phyloP scores from a whole-genome alignment of 1,140 invertebrate genomes.

The Neotoxoptera formosana region DNA sequence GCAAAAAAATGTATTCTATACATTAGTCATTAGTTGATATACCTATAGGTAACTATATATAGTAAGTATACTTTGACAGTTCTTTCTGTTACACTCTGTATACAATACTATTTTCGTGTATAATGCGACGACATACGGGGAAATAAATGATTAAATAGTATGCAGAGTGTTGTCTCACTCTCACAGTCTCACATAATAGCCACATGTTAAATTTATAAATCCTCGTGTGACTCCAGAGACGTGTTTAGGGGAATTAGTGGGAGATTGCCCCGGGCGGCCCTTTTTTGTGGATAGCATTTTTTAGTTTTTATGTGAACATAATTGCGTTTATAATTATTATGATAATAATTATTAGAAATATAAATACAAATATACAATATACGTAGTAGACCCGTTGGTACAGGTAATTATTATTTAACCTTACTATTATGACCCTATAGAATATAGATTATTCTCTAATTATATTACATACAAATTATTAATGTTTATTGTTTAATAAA shows the following conservation, averaged over 20 bases:
- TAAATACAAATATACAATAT: neutral
- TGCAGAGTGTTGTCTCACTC: neutral
- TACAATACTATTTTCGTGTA: neutral
- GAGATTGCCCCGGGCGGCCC: neutral
- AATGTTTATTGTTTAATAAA: neutral
- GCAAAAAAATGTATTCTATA: neutral
- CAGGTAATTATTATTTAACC: neutral
- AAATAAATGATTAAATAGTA: neutral
- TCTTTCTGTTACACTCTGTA: neutral
- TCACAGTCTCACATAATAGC: too few species aligned
- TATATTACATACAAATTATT: neutral
- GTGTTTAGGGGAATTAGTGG: neutral
- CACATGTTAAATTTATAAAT: neutral
- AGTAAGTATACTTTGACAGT: neutral
- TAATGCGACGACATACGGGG: neutral
- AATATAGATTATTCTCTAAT: neutral
- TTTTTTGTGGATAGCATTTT: neutral
- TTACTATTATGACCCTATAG: neutral
- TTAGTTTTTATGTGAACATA: neutral
- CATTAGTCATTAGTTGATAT: too few species aligned
- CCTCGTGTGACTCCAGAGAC: neutral
- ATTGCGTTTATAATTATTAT: neutral
- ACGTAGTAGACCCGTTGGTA: neutral
- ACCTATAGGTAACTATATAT: too few species aligned
- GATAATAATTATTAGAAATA: neutral